Base-by-base conservation (phyloP, 2,888 invertebrate species). In the Mythimna ferrago region DNA sequence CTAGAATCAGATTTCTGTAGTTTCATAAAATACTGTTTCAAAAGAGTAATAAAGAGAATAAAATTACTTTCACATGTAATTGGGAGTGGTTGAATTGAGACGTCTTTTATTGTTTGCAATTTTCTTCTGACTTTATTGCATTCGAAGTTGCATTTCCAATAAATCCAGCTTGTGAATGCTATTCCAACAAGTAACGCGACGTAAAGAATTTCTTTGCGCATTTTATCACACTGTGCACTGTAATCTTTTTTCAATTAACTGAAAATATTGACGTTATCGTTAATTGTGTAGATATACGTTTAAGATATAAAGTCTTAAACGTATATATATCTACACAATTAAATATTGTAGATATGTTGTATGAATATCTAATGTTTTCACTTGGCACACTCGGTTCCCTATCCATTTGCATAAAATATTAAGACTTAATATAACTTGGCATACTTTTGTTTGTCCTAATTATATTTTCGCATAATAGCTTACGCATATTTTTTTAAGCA, bases 41-140 rank as follows among this genome's bases (percentile, higher is more conserved):
- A 38, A 38, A 38, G 38, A 38, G 6, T 38, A 6, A 7, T 7
- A 38, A 10, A 41, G 10, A 41, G 10, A 41, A 4, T n/a, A 51
- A 16, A 51, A 51, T 51, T 51, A 51, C 51, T 51, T 51, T 51
- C 16, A 51, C 16, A 16, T 51, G 16, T 51, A 51, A 19, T 51
- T 51, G 19, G 51, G 5, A 51, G 19, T 19, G 51, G 51, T 51
- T 51, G 51, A 51, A 51, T 51, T 51, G 51, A 51, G 6, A 19
- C 6, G 6, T 51, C 51, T 51, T 51, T 51, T 19, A 51, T 5
- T 51, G 51, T 51, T 19, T 51, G 16, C 3, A 51, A 51, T 51
- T 51, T 51, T 19, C 1, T 19, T 51, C 51, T 51, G 6, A 16
- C 5, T 11, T 87, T 88, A 41, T 86, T 89, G n/a, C 86, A 16